Evolutionary conservation across 2,113 vertebrate species (phyloP).

Genomic region (Oncorhynchus masou): DNA sequence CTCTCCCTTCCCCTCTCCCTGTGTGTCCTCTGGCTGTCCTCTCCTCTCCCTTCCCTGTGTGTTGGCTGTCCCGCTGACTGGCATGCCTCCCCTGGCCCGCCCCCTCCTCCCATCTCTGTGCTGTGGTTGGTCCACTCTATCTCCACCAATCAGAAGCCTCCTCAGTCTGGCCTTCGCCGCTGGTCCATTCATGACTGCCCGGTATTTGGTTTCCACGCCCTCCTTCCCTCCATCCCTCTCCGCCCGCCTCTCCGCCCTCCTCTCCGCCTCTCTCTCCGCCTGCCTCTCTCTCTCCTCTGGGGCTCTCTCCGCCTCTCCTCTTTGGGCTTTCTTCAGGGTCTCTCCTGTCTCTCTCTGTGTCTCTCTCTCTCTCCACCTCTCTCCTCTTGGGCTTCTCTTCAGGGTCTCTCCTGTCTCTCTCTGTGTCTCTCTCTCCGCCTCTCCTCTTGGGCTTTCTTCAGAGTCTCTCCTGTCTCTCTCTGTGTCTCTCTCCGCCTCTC

Average conservation of each 20-base stretch:
- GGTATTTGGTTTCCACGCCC: conserved; percentile 79
- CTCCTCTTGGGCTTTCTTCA: too few species aligned
- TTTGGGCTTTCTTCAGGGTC: too few species aligned
- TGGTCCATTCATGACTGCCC: conserved; percentile 99
- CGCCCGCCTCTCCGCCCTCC: too few species aligned
- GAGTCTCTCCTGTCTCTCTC: too few species aligned
- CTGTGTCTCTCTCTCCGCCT: too few species aligned
- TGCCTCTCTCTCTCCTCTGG: background rate
- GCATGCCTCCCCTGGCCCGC: conserved; percentile 44
- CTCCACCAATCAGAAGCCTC: conserved; percentile 86
- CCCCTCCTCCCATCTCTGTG: conserved; percentile 40
- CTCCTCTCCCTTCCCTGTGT: conserved; percentile 59
- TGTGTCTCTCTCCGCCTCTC: background rate
- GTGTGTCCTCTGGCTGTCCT: too few species aligned
- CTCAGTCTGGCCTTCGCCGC: conserved; percentile 89
- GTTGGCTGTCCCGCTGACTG: conserved; percentile 62
- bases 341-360: too few species aligned
- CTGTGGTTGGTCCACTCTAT: conserved; percentile 74
- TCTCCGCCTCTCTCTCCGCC: background rate
- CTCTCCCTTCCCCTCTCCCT: too few species aligned
- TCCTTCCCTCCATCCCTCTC: background rate
- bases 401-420: too few species aligned
- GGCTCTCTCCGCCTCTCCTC: background rate
- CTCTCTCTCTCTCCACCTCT: too few species aligned
- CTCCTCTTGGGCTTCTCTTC: too few species aligned